Conservation (phyloP, 2,797 vertebrate genomes). For the Hozukius guyotensis region DNA sequence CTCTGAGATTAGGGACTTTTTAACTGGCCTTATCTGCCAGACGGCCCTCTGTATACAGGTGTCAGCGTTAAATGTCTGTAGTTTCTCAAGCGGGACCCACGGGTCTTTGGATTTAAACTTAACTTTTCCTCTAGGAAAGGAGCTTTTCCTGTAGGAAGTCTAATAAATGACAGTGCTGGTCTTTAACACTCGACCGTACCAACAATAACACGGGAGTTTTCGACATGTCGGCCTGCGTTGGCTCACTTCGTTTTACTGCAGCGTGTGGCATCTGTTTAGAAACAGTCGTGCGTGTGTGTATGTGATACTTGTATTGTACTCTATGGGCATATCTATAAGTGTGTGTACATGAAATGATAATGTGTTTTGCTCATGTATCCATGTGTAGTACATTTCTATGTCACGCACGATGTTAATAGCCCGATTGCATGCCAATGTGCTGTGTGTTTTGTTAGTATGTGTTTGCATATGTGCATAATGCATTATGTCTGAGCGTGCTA, state of each 20-base stretch:
- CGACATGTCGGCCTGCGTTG: conserved; percentile 7
- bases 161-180: conserved; percentile 37
- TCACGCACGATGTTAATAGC: not conserved
- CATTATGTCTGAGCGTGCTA: not conserved
- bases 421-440: not conserved
- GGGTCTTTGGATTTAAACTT: not conserved
- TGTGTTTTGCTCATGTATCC: not conserved
- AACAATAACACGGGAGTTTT: conserved; percentile 30
- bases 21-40: conserved; percentile 34
- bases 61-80: conserved; percentile 46
- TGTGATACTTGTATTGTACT: not conserved
- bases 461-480: not conserved
- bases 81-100: conserved; percentile 40
- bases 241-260: conserved; percentile 37
- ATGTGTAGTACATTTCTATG: not conserved
- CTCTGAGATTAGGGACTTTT: conserved; percentile 50
- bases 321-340: not conserved
- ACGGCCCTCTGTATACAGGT: conserved; percentile 43
- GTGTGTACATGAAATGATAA: not conserved
- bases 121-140: conserved; percentile 8
- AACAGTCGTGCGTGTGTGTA: not conserved
- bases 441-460: not conserved
- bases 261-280: conserved; percentile 7
- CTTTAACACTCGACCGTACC: conserved; percentile 6
- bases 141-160: conserved; percentile 38